Evolutionary conservation across 2,113 vertebrate genomes (phyloP), one percentile per base, ranked within the genome.

Genomic region (Chionis minor): DNA sequence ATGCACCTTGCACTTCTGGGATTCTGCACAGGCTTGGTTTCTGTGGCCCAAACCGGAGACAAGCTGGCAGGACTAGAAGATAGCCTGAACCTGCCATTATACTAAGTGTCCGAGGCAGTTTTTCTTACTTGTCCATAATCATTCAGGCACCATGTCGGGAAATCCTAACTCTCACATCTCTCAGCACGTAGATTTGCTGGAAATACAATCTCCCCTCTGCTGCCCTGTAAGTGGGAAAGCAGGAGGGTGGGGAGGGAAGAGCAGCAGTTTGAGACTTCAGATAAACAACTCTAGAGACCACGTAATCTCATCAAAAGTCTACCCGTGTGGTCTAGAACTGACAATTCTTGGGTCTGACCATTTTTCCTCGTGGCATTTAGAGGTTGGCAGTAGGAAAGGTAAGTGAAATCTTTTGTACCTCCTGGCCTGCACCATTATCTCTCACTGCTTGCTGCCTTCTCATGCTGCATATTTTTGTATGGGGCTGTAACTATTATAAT

Each of bases 151-250:
- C 95, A 91, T 91, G 91, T 97, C 89, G 95, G 96, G 97, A 97
- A 96, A 97, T 97, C 97, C 97, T 97, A 96, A 96, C 97, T 97
- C 96, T 97, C 74, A 56, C 95, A 88, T 96, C 94, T 97, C 97
- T 97, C 95, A 97, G 97, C 88, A 95, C 47, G 4, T 97, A 96
- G 97, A 96, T 96, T 95, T 88, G 94, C 86, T 97, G 96, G 89
- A 97, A 87, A 90, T 85, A 6, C 92, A 61, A 3, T 42, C 89
- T 96, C 87, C 94, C 94, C 87, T 63, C 91, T 82, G 88, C 92
- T 92, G 94, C 89, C 95, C 95, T 95, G 71, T 94, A 92, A 94
- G 89, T 8, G 83, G 95, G 93, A 47, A 73, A 82, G 94, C 91
- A 92, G 94, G 81, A 90, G 91, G 96, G 93, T 81, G 83, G 95